phyloP scores from a whole-genome alignment of 2,888 invertebrate species.

The Harpagoxenus sublaevis region DNA sequence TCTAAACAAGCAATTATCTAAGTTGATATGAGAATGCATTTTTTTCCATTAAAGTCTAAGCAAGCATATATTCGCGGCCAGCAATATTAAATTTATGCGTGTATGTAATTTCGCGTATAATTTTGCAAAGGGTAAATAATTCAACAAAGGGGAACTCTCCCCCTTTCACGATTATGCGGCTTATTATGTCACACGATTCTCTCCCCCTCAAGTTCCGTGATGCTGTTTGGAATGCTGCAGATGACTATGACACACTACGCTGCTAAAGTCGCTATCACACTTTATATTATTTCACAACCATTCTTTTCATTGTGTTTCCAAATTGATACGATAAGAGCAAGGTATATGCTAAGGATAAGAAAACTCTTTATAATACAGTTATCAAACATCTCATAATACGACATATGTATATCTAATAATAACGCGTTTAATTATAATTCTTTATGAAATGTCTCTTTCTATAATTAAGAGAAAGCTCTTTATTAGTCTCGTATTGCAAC shows the following conservation, averaged over 20 bases:
- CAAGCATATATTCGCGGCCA: neutral
- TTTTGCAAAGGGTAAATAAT: constrained; percentile 26
- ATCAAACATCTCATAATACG: neutral
- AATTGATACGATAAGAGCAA: neutral
- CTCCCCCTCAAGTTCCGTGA: constrained; percentile 21
- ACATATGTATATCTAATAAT: neutral
- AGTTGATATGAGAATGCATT: neutral
- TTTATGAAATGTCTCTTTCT: neutral
- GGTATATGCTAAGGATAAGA: neutral
- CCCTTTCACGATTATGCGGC: constrained; percentile 9
- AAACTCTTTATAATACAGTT: neutral
- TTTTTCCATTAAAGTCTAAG: neutral
- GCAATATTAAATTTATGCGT: constrained; percentile 16
- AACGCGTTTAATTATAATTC: neutral
- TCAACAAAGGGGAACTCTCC: constrained; percentile 5
- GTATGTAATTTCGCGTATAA: neutral
- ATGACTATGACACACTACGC: neutral
- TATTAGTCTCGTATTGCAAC: neutral
- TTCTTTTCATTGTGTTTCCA: neutral
- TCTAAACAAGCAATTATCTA: neutral
- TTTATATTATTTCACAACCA: neutral
- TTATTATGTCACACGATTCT: constrained; percentile 45
- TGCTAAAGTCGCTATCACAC: neutral
- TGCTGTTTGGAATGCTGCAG: constrained; percentile 32
- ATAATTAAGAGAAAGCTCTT: constrained; percentile 16